Evolutionary conservation across 1,140 invertebrate genomes (phyloP).

Genomic region (Cephus cinctus): DNA sequence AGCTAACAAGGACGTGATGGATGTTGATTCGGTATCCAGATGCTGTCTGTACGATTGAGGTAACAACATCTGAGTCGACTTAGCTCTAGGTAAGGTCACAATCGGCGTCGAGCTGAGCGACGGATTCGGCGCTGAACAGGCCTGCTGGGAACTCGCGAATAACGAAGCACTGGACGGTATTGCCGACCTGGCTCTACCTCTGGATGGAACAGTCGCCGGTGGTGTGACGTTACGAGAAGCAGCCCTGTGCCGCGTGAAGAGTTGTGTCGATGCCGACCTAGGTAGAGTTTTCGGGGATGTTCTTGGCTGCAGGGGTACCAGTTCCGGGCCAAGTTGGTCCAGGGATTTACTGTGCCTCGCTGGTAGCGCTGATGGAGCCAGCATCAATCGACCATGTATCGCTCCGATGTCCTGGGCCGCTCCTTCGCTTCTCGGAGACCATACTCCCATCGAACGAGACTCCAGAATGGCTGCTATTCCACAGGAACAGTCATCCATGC

Average conservation of each 20-base stretch:
- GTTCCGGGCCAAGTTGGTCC: slow-evolving; percentile 65
- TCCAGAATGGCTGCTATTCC: slow-evolving; percentile 58
- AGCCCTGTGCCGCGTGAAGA: slow-evolving; percentile 37
- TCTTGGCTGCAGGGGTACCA: slow-evolving; percentile 33
- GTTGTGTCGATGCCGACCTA: slow-evolving; percentile 49
- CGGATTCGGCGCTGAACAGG: slow-evolving; percentile 47
- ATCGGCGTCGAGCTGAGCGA: slow-evolving; percentile 42
- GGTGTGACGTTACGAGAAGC: slow-evolving; percentile 32
- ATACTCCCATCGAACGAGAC: slow-evolving; percentile 44
- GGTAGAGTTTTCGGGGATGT: slow-evolving; percentile 45
- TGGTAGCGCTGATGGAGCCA: slow-evolving; percentile 56
- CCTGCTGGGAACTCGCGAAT: slow-evolving; percentile 38
- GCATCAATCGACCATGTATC: slow-evolving; percentile 36
- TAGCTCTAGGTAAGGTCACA: slow-evolving; percentile 45
- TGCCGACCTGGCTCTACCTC: slow-evolving; percentile 42
- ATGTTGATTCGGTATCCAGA: slow-evolving; percentile 20
- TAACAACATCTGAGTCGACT: slow-evolving; percentile 49
- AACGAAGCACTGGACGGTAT: slow-evolving; percentile 42
- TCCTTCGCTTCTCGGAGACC: slow-evolving; percentile 50
- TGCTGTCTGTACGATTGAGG: slow-evolving; percentile 27
- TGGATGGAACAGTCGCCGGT: slow-evolving; percentile 47
- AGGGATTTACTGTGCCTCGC: slow-evolving; percentile 78
- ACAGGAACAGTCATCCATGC: slow-evolving; percentile 59
- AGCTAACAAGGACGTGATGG: slow-evolving; percentile 47
- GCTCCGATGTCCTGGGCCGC: slow-evolving; percentile 39